phyloP scores from a whole-genome alignment of 2,797 vertebrate species.

The Margarornis squamiger region DNA sequence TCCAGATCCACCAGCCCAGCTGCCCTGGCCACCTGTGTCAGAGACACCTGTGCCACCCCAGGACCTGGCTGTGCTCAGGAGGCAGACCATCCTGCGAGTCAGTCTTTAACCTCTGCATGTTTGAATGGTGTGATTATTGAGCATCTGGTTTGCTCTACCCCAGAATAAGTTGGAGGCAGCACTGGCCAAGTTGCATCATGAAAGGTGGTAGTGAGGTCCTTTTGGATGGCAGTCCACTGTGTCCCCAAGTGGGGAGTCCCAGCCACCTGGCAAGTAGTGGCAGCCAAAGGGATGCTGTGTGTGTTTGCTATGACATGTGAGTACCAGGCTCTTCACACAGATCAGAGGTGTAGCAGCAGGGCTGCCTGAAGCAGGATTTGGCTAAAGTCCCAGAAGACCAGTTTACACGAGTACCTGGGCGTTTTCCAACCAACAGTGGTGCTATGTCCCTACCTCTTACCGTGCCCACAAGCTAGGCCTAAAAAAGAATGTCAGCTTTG shows the following conservation, averaged over 20 bases:
- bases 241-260: neutral
- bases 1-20: neutral
- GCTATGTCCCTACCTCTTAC: neutral
- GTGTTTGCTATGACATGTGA: fast-evolving
- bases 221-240: neutral
- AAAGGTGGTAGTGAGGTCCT: neutral
- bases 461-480: neutral
- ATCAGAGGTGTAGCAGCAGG: neutral
- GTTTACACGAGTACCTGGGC: neutral
- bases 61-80: neutral
- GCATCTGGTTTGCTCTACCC: neutral
- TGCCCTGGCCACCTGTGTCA: neutral
- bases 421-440: neutral
- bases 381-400: neutral
- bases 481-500: neutral
- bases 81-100: neutral
- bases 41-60: neutral
- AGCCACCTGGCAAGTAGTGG: fast-evolving
- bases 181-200: fast-evolving
- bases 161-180: neutral
- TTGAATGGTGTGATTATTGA: neutral
- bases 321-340: neutral
- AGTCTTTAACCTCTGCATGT: neutral
- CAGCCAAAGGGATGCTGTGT: neutral
- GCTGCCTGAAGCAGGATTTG: neutral